phyloP scores from a whole-genome alignment of 2,797 vertebrate species.

The Carduelis carduelis region DNA sequence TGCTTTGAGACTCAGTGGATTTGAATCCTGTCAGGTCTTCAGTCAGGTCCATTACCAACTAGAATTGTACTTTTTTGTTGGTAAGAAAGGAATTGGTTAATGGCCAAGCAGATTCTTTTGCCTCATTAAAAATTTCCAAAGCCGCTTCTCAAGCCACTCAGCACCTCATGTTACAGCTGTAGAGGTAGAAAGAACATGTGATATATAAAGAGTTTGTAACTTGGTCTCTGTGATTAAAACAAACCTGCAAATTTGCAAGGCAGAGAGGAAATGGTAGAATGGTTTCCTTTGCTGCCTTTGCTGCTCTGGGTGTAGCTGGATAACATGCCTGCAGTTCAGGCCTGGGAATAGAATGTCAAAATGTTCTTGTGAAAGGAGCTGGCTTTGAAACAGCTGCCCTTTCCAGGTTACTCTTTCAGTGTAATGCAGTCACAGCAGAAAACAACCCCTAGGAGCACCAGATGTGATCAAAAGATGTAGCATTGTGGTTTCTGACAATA shows the following conservation, averaged over 20 bases:
- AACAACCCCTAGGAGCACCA: neutral
- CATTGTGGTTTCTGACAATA: neutral
- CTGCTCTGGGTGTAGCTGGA: neutral
- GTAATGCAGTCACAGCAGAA: neutral
- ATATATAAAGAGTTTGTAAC: neutral
- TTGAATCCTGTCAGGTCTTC: neutral
- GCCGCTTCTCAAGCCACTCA: neutral
- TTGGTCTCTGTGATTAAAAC: neutral
- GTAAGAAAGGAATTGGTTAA: neutral
- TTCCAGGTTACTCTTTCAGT: neutral
- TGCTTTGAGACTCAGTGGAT: accelerated
- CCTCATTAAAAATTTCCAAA: neutral
- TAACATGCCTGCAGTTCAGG: neutral
- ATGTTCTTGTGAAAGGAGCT: neutral
- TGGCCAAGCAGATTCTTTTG: neutral
- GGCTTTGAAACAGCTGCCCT: neutral
- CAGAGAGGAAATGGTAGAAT: neutral
- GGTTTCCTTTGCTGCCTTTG: neutral
- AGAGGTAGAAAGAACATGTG: neutral
- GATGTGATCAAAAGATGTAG: neutral
- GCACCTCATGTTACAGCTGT: neutral
- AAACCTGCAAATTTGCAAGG: neutral
- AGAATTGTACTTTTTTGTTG: neutral
- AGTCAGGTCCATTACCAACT: neutral
- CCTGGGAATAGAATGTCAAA: neutral